Base-by-base conservation (phyloP, 2,797 vertebrate species). In the Urocyon cinereoargenteus region DNA sequence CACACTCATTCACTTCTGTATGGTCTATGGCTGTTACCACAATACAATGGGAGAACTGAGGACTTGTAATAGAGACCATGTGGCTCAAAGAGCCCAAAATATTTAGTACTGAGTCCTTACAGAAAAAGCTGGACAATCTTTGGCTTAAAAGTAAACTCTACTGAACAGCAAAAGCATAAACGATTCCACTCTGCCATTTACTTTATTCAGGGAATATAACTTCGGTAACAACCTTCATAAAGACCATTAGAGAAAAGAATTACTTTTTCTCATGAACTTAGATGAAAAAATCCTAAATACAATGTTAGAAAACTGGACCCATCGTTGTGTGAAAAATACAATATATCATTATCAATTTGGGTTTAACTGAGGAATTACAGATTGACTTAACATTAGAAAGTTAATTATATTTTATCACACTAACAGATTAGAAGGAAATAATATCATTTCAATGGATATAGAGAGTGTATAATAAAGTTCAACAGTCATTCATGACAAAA, bases 331-430 rank as follows among this genome's bases (percentile, higher is more conserved):
- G 36, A 96, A 90, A 96, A 86, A 91, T 53, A 62, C 14, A 64
- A 92, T 26, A 53, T 3, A 93, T 81, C 89, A 79, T 66, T 73
- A 97, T 70, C 70, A 86, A 79, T 91, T 78, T 87, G 28, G 26
- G 31, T 83, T 96, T 96, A 85, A 89, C 40, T 4, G 4, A 92
- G 84, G 51, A 96, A 96, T 90, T 95, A 73, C 18, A 82, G 72
- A 89, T 81, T 87, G 78, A 96, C 82, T 92, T 94, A 96, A 94
- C 49, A 88, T 88, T 59, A 77, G 72, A 88, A 97, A 94, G 88
- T 79, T 91, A 86, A 95, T 95, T 93, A 0, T 40, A 53, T 77
- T 92, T 94, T 87, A 94, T 83, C 26, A 61, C 13, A 79, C 26
- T 88, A 94, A 97, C 21, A 81, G 40, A 87, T 78, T 85, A 92